Evolutionary conservation across 2,113 vertebrate species (phyloP), one percentile per base, ranked within the genome.

Genomic region (Herpetotheres cachinnans): DNA sequence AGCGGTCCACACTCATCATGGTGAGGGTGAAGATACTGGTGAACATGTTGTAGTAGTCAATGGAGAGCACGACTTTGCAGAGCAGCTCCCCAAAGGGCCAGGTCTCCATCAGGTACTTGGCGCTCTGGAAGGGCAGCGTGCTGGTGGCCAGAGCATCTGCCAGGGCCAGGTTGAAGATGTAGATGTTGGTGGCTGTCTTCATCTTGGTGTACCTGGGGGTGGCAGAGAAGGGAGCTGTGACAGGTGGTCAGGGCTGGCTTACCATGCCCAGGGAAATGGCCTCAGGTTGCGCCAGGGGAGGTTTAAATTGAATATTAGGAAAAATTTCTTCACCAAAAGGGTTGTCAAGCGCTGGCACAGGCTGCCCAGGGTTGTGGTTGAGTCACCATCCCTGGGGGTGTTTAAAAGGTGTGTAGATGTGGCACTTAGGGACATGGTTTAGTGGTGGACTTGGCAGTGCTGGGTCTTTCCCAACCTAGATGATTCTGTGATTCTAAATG

Each of bases 1-100:
- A 99, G 82, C 99, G 99, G 95, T 99, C 99, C 38, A 99, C 99
- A 0, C 99, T 99, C 99, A 99, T 99, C 99, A 99, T 99, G 82
- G 99, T 99, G 93, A 99, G 99, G 0, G 99, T 99, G 97, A 99
- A 99, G 98, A 99, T 99, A 96, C 99, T 99, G 92, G 99, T 99
- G 98, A 99, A 99, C 99, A 99, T 99, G 92, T 99, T 99, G 98
- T 99, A 99, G 98, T 99, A 99, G 97, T 99, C 99, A 3, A 99
- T 99, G 96, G 99, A 99, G 15, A 99, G 98, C 84, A 99, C 98
- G 0, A 98, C 94, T 95, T 99, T 99, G 96, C 99, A 99, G 95
- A 99, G 95, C 62, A 98, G 97, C 92, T 99, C 98, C 19, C 99
- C 99, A 0, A 99, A 99, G 7, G 99, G 99, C 99, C 99, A 99